Evolutionary conservation across 2,888 invertebrate genomes (phyloP).

Genomic region (Pediacus dermestoides): DNA sequence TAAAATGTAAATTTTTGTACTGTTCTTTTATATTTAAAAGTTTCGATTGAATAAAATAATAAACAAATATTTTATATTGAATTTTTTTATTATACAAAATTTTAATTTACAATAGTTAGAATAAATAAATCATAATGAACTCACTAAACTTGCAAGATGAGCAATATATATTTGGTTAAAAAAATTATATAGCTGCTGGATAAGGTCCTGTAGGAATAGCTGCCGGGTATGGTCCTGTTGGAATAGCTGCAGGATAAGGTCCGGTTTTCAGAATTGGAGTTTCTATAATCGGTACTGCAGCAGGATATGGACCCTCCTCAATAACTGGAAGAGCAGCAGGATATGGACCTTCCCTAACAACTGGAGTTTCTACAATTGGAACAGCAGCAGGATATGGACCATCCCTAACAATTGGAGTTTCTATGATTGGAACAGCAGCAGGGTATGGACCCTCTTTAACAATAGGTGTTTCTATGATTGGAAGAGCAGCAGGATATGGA

Average conservation of each 20-base stretch:
- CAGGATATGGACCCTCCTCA: slow-evolving; percentile 1
- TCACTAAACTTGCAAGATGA: no score
- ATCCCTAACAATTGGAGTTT: no score
- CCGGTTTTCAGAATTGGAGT: not conserved
- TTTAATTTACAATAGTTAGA: no score
- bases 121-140: no score
- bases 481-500: no score
- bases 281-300: slow-evolving; percentile 1
- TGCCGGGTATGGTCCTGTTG: slow-evolving; percentile 3
- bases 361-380: not conserved
- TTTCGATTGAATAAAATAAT: no score
- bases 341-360: not conserved
- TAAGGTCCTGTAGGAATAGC: slow-evolving; percentile 2
- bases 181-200: slow-evolving; percentile 1
- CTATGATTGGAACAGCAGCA: not conserved
- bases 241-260: not conserved
- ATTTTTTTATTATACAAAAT: no score
- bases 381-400: not conserved
- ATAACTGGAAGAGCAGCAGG: slow-evolving; percentile 4
- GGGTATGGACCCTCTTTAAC: slow-evolving; percentile 3
- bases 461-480: no score
- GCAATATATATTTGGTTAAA: not conserved
- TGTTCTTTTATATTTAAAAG: no score
- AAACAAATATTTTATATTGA: no score
- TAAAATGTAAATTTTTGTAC: no score